Conservation (phyloP, 2,888 invertebrate species). For the Drosophila cyrtoloma region DNA sequence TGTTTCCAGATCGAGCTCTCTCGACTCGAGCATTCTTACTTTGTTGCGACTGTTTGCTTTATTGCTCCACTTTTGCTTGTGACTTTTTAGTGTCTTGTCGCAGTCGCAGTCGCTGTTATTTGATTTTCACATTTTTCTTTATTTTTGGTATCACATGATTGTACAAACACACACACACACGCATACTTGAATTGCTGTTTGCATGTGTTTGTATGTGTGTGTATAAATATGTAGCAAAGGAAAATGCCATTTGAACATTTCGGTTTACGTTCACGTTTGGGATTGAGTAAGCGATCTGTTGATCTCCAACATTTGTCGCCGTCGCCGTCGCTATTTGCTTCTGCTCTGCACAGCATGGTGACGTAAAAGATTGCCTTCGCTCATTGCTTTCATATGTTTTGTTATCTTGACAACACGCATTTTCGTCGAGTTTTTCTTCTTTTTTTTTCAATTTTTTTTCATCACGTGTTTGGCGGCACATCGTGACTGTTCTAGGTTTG, state of each 20-base stretch:
- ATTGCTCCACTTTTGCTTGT: conserved; percentile 80
- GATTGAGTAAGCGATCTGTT: conserved; percentile 76
- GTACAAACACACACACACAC: conserved; percentile 53
- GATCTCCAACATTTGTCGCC: conserved; percentile 72
- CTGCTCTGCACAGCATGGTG: conserved; percentile 39
- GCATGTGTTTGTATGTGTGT: conserved; percentile 4
- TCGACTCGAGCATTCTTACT: background rate
- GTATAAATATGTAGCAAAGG: conserved; percentile 43
- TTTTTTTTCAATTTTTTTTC: conserved; percentile 24
- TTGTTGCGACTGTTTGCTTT: conserved; percentile 77
- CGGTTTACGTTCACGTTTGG: conserved; percentile 57
- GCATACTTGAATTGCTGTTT: background rate
- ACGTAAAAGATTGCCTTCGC: conserved; percentile 74
- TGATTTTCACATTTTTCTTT: conserved; percentile 82
- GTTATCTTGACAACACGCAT: conserved; percentile 57
- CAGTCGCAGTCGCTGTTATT: conserved; percentile 73
- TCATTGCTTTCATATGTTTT: conserved; percentile 30
- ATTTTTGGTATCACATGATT: conserved; percentile 79
- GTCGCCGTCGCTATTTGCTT: conserved; percentile 46
- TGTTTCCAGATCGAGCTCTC: background rate
- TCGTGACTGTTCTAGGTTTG: conserved; percentile 28
- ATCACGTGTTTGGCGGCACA: conserved; percentile 64
- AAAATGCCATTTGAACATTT: conserved; percentile 78
- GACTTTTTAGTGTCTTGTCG: conserved; percentile 78
- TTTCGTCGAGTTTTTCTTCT: conserved; percentile 23